Evolutionary conservation across 2,888 invertebrate species (phyloP), one percentile per base, ranked within the genome.

Genomic region (Stenichneumon culpator): DNA sequence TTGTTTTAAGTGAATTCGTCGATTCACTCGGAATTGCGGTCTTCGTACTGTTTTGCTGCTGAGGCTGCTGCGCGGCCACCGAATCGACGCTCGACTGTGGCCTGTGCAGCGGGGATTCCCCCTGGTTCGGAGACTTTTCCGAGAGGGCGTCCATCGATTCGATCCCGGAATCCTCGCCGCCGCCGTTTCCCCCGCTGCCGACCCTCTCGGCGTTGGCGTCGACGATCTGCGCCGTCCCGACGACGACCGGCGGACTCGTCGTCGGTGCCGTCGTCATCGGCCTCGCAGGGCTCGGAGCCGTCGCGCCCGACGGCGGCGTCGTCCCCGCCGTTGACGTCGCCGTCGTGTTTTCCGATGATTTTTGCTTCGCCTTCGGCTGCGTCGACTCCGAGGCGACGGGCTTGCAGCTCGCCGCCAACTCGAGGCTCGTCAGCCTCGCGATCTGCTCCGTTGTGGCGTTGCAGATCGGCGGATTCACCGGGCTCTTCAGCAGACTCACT

Each of bases 131-230:
- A 86, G 97, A 97, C 93, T 98, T 98, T 93, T 98, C 98, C 25
- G 98, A 98, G n/a, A 98, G 94, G 2, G 98, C 98, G 93, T 98
- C 98, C 98, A 98, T 98, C 52, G 98, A 98, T 93, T 98, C 98
- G 80, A 98, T 98, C 19, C 98, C 98, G 80, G 98, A 98, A 94
- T 98, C 98, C 92, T 98, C 98, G 65, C 98, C 98, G 47, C 92
- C 89, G 39, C 89, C 90, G 79, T 89, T 89, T 28, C 89, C 90
- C 68, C 89, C 87, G 60, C 86, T 88, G 11, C 87, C 90, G n/a
- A 89, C 89, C 84, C 92, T 89, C 77, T 93, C 92, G 3, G 88
- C 77, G 54, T 63, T 90, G 22, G 90, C 87, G 22, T 92, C 92
- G 14, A 91, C 91, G 1, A 87, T 88, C 22, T 77, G 85, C 63